These are phyloP conservation scores for Hemiprocne comata DNA, from an alignment of 2,113 vertebrate species.

Conservation along the genomic window DNA sequence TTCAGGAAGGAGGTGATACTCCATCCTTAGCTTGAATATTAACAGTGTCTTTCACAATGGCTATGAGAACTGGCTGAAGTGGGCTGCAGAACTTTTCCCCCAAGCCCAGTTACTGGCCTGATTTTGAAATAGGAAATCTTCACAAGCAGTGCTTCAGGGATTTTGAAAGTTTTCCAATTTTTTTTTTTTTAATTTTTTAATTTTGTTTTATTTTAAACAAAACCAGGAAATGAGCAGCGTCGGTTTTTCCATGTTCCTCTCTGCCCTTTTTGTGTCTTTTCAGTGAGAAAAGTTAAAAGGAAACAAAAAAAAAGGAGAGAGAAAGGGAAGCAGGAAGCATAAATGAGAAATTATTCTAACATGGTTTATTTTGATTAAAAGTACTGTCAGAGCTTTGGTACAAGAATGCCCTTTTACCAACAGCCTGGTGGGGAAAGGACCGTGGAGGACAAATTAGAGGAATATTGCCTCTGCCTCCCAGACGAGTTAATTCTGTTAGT, in stretches of 20 bases:
- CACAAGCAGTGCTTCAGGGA: neutral
- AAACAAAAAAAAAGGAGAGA: neutral
- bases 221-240: neutral
- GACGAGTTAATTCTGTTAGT: neutral
- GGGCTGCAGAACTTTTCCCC: neutral
- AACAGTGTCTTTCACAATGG: neutral
- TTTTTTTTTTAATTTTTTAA: neutral
- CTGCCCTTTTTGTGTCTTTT: neutral
- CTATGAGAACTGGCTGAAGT: neutral
- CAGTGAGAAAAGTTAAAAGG: neutral
- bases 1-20: neutral
- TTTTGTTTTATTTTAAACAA: neutral
- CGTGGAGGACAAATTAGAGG: neutral
- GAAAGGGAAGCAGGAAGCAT: neutral
- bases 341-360: neutral
- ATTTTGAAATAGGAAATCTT: slow-evolving; percentile 6
- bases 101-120: neutral
- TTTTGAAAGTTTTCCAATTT: slow-evolving; percentile 24
- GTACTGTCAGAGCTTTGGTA: neutral
- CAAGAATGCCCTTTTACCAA: neutral
- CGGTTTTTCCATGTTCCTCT: too few species aligned
- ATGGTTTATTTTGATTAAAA: slow-evolving; percentile 8
- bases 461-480: neutral
- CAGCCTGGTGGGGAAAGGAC: neutral
- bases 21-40: neutral